A percentile compares a stretch with the other conserved stretches of the same genome.
phyloP scores from a whole-genome alignment of 2,113 vertebrate species.

The Laticauda colubrina region DNA sequence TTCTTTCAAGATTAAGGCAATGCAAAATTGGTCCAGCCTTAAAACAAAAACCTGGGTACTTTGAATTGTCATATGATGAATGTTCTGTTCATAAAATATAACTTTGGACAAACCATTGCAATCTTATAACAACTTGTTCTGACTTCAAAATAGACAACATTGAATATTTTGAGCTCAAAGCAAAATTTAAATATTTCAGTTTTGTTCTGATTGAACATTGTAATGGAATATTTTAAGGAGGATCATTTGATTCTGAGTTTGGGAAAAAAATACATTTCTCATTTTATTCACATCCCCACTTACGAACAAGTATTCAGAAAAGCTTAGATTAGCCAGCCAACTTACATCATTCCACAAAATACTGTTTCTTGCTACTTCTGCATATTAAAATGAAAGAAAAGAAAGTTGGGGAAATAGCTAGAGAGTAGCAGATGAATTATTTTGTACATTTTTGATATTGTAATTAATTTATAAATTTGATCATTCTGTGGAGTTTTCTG shows the following conservation, averaged over 20 bases:
- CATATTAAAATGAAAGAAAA: neutral
- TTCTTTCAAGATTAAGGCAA: neutral
- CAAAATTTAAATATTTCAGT: neutral
- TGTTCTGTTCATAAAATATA: neutral
- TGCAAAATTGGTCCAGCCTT: neutral
- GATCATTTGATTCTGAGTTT: neutral
- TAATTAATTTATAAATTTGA: neutral
- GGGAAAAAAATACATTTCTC: neutral
- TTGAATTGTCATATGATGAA: neutral
- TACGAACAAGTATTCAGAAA: neutral
- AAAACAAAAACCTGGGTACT: neutral
- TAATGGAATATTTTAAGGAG: neutral
- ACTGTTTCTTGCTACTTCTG: neutral
- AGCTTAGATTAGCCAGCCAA: neutral
- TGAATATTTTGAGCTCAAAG: neutral
- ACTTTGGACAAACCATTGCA: neutral
- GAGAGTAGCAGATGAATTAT: neutral
- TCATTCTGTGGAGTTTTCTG: neutral
- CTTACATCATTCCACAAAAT: neutral
- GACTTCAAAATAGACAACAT: neutral
- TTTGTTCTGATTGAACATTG: neutral
- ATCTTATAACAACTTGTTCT: neutral
- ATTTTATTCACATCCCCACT: neutral
- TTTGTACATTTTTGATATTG: slow-evolving; percentile 3
- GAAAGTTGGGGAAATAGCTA: neutral